Evolutionary conservation across 2,113 vertebrate genomes (phyloP).

Genomic region (Vulpes vulpes): DNA sequence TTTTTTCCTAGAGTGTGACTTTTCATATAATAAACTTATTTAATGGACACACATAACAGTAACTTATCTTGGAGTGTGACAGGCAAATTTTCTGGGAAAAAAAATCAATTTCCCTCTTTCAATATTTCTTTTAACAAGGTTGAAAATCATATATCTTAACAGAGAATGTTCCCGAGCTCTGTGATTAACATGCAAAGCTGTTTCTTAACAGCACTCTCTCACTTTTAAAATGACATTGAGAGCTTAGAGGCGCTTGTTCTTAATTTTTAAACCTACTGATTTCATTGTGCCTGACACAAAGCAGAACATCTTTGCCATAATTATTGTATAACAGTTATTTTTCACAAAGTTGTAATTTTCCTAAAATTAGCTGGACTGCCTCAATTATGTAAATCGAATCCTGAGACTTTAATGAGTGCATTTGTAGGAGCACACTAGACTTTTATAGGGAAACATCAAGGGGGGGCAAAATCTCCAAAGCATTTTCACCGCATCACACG

Average conservation of each 20-base stretch:
- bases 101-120: constrained; percentile 83
- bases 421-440: constrained; percentile 81
- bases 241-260: constrained; percentile 83
- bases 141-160: constrained; percentile 81
- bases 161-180: constrained; percentile 70
- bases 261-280: constrained; percentile 87
- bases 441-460: constrained; percentile 79
- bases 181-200: constrained; percentile 86
- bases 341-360: constrained; percentile 88
- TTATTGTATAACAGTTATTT: constrained; percentile 87
- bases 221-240: constrained; percentile 84
- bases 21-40: constrained; percentile 79
- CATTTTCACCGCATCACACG: constrained; percentile 76
- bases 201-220: constrained; percentile 84
- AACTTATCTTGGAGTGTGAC: constrained; percentile 81
- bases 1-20: constrained; percentile 50
- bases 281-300: constrained; percentile 88
- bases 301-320: constrained; percentile 87
- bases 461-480: constrained; percentile 74
- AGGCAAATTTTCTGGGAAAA: constrained; percentile 83
- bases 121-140: constrained; percentile 84
- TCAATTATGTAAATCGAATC: constrained; percentile 89
- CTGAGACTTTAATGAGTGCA: constrained; percentile 85
- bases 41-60: constrained; percentile 74
- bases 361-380: constrained; percentile 87